A percentile compares a stretch with the other conserved stretches of the same genome.
Conservation (phyloP, 2,888 invertebrate genomes). For the Palloptera scutellata region DNA sequence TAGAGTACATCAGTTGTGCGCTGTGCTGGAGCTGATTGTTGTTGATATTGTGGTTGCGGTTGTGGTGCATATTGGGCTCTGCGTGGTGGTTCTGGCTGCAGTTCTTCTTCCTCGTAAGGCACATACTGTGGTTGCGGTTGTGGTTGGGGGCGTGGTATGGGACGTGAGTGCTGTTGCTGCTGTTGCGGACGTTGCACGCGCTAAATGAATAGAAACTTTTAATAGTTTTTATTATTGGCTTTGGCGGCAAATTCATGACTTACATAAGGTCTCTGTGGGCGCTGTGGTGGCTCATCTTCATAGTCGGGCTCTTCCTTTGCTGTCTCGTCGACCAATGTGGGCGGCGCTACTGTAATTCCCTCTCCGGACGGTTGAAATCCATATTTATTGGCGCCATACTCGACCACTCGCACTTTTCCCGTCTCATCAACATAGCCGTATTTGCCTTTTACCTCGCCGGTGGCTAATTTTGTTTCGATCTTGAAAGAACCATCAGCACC, state of each 20-base stretch:
- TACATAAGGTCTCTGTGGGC: constrained; percentile 59
- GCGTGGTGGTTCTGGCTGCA: constrained; percentile 52
- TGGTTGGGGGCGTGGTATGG: constrained; percentile 48
- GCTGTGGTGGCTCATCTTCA: constrained; percentile 57
- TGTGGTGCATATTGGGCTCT: constrained; percentile 53
- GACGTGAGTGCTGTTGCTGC: constrained; percentile 50
- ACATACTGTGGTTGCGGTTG: constrained; percentile 56
- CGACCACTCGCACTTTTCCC: constrained; percentile 82
- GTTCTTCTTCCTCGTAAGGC: constrained; percentile 59
- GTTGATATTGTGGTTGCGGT: constrained; percentile 36
- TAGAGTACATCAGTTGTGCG: constrained; percentile 62
- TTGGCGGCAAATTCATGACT: constrained; percentile 32
- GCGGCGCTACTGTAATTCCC: constrained; percentile 80
- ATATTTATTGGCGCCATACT: constrained; percentile 88
- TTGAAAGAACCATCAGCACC: constrained; percentile 89
- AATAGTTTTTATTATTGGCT: background rate
- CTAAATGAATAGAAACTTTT: too few species aligned
- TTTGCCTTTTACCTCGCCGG: constrained; percentile 88
- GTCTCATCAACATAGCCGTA: constrained; percentile 87
- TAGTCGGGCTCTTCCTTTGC: constrained; percentile 64
- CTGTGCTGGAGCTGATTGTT: constrained; percentile 50
- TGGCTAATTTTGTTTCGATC: constrained; percentile 84
- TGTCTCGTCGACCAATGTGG: constrained; percentile 68
- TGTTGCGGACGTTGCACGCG: constrained; percentile 46
- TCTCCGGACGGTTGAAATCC: constrained; percentile 89